Evolutionary conservation across 2,113 vertebrate genomes (phyloP).

Genomic region (Thalassoma bifasciatum): DNA sequence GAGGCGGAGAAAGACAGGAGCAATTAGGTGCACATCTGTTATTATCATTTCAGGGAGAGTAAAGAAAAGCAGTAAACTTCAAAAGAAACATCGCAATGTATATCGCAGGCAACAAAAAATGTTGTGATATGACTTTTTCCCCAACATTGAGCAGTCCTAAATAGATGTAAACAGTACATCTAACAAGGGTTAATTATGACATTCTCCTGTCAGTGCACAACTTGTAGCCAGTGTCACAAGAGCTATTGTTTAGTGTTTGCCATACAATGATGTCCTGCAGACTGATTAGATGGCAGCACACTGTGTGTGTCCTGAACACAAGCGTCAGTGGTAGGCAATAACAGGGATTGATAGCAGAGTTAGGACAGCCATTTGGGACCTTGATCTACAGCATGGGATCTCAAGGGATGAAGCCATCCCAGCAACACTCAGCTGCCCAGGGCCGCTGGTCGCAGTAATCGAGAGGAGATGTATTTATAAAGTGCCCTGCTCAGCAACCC

Average conservation of each 20-base stretch:
- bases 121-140: no score
- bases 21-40: no score
- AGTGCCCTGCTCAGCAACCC: slow-evolving; percentile 80
- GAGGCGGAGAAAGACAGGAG: no score
- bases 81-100: no score
- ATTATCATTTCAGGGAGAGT: no score
- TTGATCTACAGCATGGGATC: slow-evolving; percentile 79
- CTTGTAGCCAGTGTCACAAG: slow-evolving; percentile 19
- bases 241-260: slow-evolving; percentile 67
- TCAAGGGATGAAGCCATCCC: slow-evolving; percentile 80
- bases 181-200: slow-evolving; percentile 20
- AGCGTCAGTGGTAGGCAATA: slow-evolving; percentile 70
- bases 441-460: slow-evolving; percentile 75
- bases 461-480: slow-evolving; percentile 84
- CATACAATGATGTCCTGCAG: slow-evolving; percentile 55
- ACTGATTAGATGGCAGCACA: slow-evolving; percentile 75
- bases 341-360: slow-evolving; percentile 81
- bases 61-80: no score
- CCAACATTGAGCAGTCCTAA: no score
- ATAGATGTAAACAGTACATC: slow-evolving; percentile 1
- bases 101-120: no score
- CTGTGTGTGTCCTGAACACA: slow-evolving; percentile 57
- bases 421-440: slow-evolving; percentile 59
- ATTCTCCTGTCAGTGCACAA: slow-evolving; percentile 8
- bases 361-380: slow-evolving; percentile 71